A percentile compares a stretch with the other conserved stretches of the same genome.
These are phyloP conservation scores for Alviniconcha strummeri DNA, from an alignment of 2,888 invertebrate species.

Conservation along the genomic window DNA sequence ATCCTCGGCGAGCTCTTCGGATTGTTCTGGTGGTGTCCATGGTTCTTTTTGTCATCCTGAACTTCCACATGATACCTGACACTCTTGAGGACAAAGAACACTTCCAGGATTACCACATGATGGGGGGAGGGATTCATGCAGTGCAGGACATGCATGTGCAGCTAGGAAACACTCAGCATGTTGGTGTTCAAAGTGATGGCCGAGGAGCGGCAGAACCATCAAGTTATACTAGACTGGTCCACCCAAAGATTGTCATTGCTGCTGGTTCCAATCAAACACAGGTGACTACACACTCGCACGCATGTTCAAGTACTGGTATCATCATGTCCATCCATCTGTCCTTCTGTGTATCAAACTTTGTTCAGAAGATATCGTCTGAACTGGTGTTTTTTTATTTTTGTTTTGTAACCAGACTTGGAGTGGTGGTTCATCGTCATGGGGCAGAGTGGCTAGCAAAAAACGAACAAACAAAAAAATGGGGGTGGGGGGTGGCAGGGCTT, in stretches of 20 bases:
- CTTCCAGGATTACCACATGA: constrained; percentile 13
- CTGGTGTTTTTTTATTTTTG: too few species aligned
- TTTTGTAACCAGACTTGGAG: too few species aligned
- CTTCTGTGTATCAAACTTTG: too few species aligned
- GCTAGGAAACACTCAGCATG: constrained; percentile 9
- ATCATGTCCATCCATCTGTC: too few species aligned
- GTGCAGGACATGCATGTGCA: constrained; percentile 39
- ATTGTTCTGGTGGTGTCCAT: constrained; percentile 57
- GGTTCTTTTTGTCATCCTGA: constrained; percentile 61
- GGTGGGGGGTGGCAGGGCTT: too few species aligned
- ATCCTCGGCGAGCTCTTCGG: constrained; percentile 50
- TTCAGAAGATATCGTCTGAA: too few species aligned
- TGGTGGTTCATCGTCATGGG: too few species aligned
- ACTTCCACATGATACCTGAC: constrained; percentile 61
- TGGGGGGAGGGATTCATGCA: background rate
- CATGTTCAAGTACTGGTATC: too few species aligned
- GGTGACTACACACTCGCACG: background rate
- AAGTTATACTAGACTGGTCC: constrained; percentile 2
- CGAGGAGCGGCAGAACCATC: background rate
- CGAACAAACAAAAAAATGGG: too few species aligned
- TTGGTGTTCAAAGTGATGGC: background rate
- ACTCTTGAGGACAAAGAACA: constrained; percentile 47
- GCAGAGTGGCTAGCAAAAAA: too few species aligned
- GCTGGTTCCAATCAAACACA: constrained; percentile 16
- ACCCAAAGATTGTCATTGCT: constrained; percentile 27